phyloP scores from a whole-genome alignment of 2,113 vertebrate species.

The Nycticorax nycticorax region DNA sequence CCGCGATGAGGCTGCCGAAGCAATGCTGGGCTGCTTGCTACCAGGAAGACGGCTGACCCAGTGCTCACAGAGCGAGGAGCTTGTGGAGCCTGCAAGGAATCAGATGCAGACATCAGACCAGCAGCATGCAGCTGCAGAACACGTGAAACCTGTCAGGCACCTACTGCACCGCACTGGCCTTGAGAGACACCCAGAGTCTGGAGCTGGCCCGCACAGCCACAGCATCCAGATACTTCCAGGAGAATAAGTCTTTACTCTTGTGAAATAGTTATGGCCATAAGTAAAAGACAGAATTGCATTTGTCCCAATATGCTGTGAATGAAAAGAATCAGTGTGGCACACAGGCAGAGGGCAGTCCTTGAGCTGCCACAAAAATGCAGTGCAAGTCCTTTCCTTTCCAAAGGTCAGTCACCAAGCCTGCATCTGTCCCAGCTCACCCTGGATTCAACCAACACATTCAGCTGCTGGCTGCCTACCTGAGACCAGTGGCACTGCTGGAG shows the following conservation, averaged over 20 bases:
- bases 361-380: background rate
- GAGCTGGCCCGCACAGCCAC: background rate
- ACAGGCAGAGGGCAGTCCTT: background rate
- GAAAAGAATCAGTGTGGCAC: background rate
- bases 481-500: background rate
- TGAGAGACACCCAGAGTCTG: background rate
- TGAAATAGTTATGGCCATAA: rapidly evolving
- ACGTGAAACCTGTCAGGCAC: rapidly evolving
- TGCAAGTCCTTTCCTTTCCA: background rate
- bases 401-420: background rate
- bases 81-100: conserved; percentile 87
- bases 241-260: background rate
- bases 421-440: background rate
- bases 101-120: background rate
- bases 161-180: rapidly evolving
- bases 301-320: background rate
- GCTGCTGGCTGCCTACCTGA: background rate
- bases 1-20: conserved; percentile 92
- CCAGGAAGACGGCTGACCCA: conserved; percentile 95
- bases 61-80: conserved; percentile 96
- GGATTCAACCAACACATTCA: background rate
- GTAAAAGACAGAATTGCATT: background rate
- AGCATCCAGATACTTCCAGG: background rate
- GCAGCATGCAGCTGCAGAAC: rapidly evolving
- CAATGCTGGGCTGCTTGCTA: conserved; percentile 91